Base-by-base conservation (phyloP, 2,113 vertebrate genomes). In the Leptosomus discolor region DNA sequence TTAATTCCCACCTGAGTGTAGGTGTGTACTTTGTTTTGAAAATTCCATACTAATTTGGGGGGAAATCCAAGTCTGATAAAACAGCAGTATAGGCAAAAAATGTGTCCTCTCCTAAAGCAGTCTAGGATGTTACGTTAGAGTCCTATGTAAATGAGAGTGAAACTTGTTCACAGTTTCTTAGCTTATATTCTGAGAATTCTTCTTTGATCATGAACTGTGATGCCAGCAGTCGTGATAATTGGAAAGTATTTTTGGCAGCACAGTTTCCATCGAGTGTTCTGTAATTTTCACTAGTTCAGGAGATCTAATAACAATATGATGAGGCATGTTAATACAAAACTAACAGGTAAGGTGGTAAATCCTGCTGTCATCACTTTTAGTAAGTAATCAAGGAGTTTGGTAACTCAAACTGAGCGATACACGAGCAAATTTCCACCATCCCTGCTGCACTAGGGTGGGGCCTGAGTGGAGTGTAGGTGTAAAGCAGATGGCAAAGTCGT, bases 111-210 rank as follows among this genome's bases (percentile, higher is more conserved):
- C 74, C 71, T 95, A 0, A n/a, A 36, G 63, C 6, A 63, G 43
- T 43, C 61, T 82, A 36, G 84, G 56, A 30, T 73, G 76, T 94
- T 92, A 57, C 17, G 27, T 86, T 90, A 24, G 46, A 84, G 71
- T 75, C 64, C 61, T 56, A 89, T 97, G 92, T 89, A 95, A 97
- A 26, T 58, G 92, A 95, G 92, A 97, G 58, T 85, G 97, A 96
- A 97, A 97, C 94, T 41, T 30, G 16, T 60, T 54, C 17, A 54
- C 60, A 10, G 83, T 84, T 92, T 90, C 77, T 85, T 85, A 78
- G 60, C 34, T 60, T 37, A 67, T 57, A 22, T 97, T 97, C 96
- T 93, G 73, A 92, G 93, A 97, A 96, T 76, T 82, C 77, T 82
- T 70, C 61, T 95, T 91, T 95, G 68, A 91, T 95, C 46, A 0